phyloP scores from a whole-genome alignment of 1,140 invertebrate species.

The Drosophila repleta region DNA sequence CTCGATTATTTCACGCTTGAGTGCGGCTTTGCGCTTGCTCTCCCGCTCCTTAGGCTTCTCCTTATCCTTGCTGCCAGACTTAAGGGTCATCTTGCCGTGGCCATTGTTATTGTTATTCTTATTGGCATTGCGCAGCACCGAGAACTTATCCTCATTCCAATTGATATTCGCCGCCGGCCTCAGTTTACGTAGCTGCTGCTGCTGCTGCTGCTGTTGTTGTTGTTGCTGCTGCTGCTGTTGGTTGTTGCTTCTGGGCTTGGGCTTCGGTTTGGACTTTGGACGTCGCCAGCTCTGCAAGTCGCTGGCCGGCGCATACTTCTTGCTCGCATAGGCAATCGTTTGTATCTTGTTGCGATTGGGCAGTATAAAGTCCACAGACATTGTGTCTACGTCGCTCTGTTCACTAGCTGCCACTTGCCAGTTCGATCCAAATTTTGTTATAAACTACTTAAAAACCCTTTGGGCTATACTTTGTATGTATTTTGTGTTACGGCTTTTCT shows the following conservation, averaged over 20 bases:
- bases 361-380: slow-evolving; percentile 78
- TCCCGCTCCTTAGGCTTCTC: slow-evolving; percentile 10
- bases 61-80: slow-evolving; percentile 41
- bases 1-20: slow-evolving; percentile 70
- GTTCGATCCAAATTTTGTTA: slow-evolving; percentile 50
- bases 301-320: slow-evolving; percentile 59
- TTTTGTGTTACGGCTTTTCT: slow-evolving; percentile 27
- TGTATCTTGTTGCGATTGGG: slow-evolving; percentile 79
- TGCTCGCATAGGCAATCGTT: slow-evolving; percentile 77
- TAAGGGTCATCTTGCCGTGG: slow-evolving; percentile 48
- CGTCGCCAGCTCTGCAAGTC: slow-evolving; percentile 49
- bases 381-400: slow-evolving; percentile 57
- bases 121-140: slow-evolving; percentile 72
- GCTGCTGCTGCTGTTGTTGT: slow-evolving; percentile 38
- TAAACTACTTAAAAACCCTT: slow-evolving; percentile 53
- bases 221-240: slow-evolving; percentile 14
- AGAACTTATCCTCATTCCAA: slow-evolving; percentile 45
- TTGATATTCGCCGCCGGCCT: slow-evolving; percentile 23
- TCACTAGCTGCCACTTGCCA: slow-evolving; percentile 55
- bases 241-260: slow-evolving; percentile 23
- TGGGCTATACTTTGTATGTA: slow-evolving; percentile 32
- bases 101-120: slow-evolving; percentile 47
- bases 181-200: slow-evolving; percentile 55
- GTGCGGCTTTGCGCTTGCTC: slow-evolving; percentile 52
- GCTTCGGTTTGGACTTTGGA: slow-evolving; percentile 47